Conservation (phyloP, 2,888 invertebrate species). For the Rhingia rostrata region DNA sequence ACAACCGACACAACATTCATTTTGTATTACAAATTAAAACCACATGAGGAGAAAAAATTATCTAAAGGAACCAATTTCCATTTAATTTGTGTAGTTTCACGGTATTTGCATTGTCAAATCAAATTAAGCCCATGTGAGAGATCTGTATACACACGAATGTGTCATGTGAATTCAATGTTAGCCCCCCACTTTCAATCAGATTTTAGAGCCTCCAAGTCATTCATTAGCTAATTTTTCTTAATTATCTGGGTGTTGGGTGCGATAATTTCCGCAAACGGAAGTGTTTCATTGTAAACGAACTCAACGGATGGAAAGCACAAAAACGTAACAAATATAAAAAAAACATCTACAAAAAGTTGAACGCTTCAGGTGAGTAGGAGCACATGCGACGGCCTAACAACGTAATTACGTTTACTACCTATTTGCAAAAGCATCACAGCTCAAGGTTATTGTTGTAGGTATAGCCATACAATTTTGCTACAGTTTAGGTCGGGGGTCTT, state of each 20-base stretch:
- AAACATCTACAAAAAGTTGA: not conserved
- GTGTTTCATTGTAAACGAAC: conserved; percentile 32
- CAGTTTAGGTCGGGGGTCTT: conserved; percentile 13
- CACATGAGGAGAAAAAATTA: not conserved
- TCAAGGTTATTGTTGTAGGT: conserved; percentile 29
- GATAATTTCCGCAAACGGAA: conserved; percentile 58
- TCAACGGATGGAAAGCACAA: conserved; percentile 1
- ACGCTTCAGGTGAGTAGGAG: conserved; percentile 39
- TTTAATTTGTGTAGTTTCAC: not conserved
- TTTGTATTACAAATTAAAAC: not conserved
- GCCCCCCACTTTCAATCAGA: not conserved
- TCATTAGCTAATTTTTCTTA: conserved; percentile 46
- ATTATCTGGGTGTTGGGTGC: conserved; percentile 54
- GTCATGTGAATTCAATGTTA: not conserved
- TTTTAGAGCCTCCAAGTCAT: conserved; percentile 11
- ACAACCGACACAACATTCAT: not conserved
- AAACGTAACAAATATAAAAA: not conserved
- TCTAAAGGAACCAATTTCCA: not conserved
- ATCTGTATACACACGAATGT: conserved; percentile 3
- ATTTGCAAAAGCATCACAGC: conserved; percentile 30
- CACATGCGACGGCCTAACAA: conserved; percentile 30
- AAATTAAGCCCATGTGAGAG: conserved; percentile 48
- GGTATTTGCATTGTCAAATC: conserved; percentile 51
- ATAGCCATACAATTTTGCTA: conserved; percentile 16
- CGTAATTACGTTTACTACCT: conserved; percentile 35